These are phyloP conservation scores for Poecile atricapillus DNA, from an alignment of 2,113 vertebrate species.

Conservation along the genomic window DNA sequence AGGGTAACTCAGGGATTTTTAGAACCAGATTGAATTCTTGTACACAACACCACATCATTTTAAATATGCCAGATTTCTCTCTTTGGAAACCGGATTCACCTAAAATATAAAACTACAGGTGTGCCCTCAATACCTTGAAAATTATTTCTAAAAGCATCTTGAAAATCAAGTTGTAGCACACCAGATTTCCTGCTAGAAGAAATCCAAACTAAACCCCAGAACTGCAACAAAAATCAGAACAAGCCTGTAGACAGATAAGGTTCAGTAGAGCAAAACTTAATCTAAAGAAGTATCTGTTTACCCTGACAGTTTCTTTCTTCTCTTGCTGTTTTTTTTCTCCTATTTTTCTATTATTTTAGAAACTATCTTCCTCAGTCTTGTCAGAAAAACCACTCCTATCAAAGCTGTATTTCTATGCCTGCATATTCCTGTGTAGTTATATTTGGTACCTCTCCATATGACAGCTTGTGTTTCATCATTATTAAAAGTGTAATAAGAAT, in stretches of 20 bases:
- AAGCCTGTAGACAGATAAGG: neutral
- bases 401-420: neutral
- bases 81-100: neutral
- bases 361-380: neutral
- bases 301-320: neutral
- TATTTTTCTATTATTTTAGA: constrained; percentile 3
- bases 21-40: neutral
- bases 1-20: neutral
- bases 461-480: neutral
- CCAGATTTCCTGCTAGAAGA: neutral
- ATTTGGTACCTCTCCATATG: neutral
- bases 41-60: neutral
- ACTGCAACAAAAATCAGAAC: neutral
- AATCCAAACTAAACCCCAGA: neutral
- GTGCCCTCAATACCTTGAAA: neutral
- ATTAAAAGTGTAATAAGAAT: neutral
- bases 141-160: neutral
- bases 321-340: neutral
- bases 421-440: neutral
- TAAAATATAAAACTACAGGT: neutral
- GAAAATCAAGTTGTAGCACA: neutral
- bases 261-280: constrained; percentile 30
- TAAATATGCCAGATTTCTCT: neutral
- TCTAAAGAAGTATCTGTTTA: neutral
- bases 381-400: neutral